Base-by-base conservation (phyloP, 1,140 invertebrate genomes). In the Drosophila eugracilis region DNA sequence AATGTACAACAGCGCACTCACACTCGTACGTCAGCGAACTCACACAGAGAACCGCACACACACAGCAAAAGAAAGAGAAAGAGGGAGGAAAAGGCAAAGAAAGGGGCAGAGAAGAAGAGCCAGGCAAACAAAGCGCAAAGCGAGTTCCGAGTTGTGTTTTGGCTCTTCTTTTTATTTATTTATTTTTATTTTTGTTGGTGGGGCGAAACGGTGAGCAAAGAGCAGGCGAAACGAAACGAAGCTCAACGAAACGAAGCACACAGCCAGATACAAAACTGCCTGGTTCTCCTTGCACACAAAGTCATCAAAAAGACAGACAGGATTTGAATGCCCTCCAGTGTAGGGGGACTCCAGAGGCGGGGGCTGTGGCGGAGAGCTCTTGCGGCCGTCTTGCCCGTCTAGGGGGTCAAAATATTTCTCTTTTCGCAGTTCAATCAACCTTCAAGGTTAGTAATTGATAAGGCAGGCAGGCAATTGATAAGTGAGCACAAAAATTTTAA, bases 381-480 rank as follows among this genome's bases (percentile, higher is more conserved):
- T 10, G 22, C 50, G 26, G 47, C 49, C 34, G 50, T 85, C 80
- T 74, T 54, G 34, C 22, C 63, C 39, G 41, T 50, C 71, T 65
- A 60, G 74, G 73, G 77, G 77, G 73, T 78, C 81, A 86, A 86
- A 86, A 80, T 81, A 81, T 86, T 59, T 71, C 69, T 63, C 67
- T 78, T 62, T 45, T 62, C n/a, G 44, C 55, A 81, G 81, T 86
- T 81, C 77, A 86, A 71, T 86, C 81, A 86, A 86, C 81, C 80
- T 78, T 86, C 81, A 86, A 86, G 81, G 81, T 86, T 86, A 62
- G n/a, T 3, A 42, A 52, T 41, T 34, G 63, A 67, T 67, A 67
- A 52, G n/a, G n/a, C n/a, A n/a, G n/a, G n/a, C n/a, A n/a, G n/a
- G n/a, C n/a, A n/a, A n/a, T n/a, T 22, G 1, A 15, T n/a, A n/a